A percentile compares a stretch with the other conserved stretches of the same genome.
These are phyloP conservation scores for Lepus americanus DNA, from an alignment of 2,113 vertebrate species.

Conservation along the genomic window DNA sequence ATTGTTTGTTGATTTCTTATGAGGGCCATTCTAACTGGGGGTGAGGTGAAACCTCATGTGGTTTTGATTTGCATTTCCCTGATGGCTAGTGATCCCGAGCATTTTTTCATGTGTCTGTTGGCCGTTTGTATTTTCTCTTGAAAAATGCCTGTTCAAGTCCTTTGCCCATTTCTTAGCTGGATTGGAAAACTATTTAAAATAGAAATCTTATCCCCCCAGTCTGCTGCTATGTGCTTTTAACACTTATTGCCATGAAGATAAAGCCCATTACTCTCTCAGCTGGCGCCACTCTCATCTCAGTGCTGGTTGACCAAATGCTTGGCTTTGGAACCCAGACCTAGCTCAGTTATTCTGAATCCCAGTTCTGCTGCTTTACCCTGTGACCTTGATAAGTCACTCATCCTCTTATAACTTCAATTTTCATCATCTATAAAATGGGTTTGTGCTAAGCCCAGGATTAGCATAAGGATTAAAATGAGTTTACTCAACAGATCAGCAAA, in stretches of 20 bases:
- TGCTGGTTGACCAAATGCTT: not conserved
- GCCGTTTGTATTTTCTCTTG: too few relatives aligned
- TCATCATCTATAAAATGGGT: conserved; percentile 2
- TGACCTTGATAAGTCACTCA: not conserved
- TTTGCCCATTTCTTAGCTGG: too few relatives aligned
- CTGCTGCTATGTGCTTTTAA: not conserved
- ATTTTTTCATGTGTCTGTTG: too few relatives aligned
- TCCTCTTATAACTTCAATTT: not conserved
- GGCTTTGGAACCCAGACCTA: not conserved
- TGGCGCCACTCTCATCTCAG: not conserved
- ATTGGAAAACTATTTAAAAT: too few relatives aligned
- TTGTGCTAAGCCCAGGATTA: not conserved
- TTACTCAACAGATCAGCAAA: not conserved
- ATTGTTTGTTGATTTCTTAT: too few relatives aligned
- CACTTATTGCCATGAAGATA: not conserved
- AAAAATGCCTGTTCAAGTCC: too few relatives aligned
- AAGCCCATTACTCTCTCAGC: not conserved
- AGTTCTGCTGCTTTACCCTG: not conserved
- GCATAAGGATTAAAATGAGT: not conserved
- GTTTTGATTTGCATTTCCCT: too few relatives aligned
- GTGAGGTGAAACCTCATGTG: too few relatives aligned
- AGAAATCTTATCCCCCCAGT: not conserved
- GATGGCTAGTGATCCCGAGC: too few relatives aligned
- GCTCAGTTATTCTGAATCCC: not conserved
- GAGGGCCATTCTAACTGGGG: too few relatives aligned